phyloP scores from a whole-genome alignment of 1,140 invertebrate species.

The Doryteuthis pealeii region DNA sequence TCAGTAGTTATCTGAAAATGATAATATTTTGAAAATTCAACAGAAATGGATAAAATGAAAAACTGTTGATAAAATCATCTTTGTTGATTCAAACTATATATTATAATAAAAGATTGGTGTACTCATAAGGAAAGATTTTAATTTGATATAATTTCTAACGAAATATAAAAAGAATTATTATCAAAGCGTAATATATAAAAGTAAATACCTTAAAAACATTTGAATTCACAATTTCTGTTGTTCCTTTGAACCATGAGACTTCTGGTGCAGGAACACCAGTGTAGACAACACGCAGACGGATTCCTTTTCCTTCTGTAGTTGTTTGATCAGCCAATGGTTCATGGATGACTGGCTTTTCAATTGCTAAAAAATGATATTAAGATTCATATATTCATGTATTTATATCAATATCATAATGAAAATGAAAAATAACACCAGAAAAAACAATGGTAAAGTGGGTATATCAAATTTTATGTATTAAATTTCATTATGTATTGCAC shows the following conservation, averaged over 20 bases:
- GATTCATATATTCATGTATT: neutral
- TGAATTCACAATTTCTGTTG: conserved; percentile 51
- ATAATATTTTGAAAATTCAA: no score
- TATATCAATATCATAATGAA: no score
- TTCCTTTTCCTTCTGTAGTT: conserved; percentile 51
- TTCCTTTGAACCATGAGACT: conserved; percentile 71
- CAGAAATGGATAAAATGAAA: neutral
- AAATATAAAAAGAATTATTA: no score
- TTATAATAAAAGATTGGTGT: neutral
- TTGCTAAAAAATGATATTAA: conserved; percentile 37
- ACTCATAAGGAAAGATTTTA: no score
- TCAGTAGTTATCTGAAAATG: conserved; percentile 51
- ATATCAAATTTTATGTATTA: no score
- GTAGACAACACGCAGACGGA: conserved; percentile 52
- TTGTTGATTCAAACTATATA: neutral
- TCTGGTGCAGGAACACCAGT: conserved; percentile 68
- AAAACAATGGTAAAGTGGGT: no score
- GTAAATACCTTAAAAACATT: conserved; percentile 44
- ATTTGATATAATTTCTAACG: no score
- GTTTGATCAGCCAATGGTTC: conserved; percentile 50
- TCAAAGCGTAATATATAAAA: no score
- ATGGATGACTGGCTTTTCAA: conserved; percentile 47
- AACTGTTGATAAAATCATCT: neutral
- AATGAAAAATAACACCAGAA: no score
- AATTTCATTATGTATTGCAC: no score